These are phyloP conservation scores for Nycticorax nycticorax DNA, from an alignment of 2,113 vertebrate species.

Conservation along the genomic window DNA sequence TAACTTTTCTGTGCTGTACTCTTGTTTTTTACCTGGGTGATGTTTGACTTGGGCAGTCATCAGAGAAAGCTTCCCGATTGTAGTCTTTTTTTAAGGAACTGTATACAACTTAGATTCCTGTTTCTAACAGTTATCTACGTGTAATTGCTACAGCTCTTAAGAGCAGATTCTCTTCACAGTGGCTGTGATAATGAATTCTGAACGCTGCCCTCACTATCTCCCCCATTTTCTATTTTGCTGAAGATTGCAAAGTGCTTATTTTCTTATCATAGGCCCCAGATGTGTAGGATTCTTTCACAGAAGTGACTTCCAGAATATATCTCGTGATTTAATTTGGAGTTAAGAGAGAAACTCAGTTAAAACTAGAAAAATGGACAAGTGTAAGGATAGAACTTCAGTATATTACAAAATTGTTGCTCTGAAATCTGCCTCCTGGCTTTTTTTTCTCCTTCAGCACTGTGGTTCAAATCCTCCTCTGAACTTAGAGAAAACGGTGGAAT, in stretches of 20 bases:
- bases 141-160: background rate
- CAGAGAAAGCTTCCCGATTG: background rate
- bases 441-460: background rate
- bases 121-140: background rate
- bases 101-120: background rate
- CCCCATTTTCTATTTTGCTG: background rate
- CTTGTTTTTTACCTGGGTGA: background rate
- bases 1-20: background rate
- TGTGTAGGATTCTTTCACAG: background rate
- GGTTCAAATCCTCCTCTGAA: background rate
- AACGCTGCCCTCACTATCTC: background rate
- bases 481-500: background rate
- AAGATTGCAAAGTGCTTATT: background rate
- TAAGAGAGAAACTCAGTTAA: background rate
- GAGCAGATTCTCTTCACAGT: background rate
- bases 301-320: background rate
- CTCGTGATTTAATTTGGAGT: background rate
- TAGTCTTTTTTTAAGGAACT: background rate
- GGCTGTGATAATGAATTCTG: background rate
- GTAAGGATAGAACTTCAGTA: background rate
- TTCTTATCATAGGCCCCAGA: background rate
- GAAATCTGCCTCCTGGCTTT: background rate
- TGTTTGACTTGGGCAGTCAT: background rate
- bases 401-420: background rate
- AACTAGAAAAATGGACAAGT: background rate